These are phyloP conservation scores for Philonicus albiceps DNA, from an alignment of 2,888 invertebrate species.

Conservation along the genomic window DNA sequence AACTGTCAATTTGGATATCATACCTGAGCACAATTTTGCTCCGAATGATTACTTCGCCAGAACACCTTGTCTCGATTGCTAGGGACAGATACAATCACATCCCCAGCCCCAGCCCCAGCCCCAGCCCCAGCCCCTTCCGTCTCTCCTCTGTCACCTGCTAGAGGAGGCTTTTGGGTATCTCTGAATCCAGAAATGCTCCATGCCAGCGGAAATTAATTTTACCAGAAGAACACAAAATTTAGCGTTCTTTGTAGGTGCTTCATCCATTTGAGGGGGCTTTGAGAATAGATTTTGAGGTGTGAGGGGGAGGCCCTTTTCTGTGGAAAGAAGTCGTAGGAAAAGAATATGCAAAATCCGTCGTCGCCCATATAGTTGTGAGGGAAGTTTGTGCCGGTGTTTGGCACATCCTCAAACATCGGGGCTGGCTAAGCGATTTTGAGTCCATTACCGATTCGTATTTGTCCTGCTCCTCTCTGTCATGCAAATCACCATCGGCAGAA, in stretches of 20 bases:
- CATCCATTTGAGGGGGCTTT: not conserved
- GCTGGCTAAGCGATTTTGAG: constrained; percentile 14
- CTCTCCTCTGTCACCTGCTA: not conserved
- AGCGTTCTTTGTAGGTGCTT: not conserved
- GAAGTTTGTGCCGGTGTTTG: not conserved
- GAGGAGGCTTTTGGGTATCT: not conserved
- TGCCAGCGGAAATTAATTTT: constrained; percentile 26
- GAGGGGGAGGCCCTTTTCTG: not conserved
- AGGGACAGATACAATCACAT: not conserved
- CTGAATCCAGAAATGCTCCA: not conserved
- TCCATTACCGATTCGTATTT: constrained; percentile 21
- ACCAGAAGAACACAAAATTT: constrained; percentile 20
- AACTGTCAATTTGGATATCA: constrained; percentile 22
- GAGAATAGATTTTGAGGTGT: not conserved
- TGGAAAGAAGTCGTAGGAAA: not conserved
- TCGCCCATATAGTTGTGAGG: not conserved
- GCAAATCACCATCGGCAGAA: constrained; percentile 14
- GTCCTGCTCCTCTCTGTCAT: not conserved
- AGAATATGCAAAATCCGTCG: not conserved
- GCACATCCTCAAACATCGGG: not conserved
- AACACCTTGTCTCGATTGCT: not conserved
- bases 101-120: not conserved
- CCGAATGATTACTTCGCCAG: not conserved
- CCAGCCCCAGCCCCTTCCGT: not conserved
- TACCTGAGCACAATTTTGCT: constrained; percentile 2